Percentiles rank a stretch among this genome's conserved stretches.
These are phyloP conservation scores for Coptodon rendalli DNA, from an alignment of 2,113 vertebrate species.

Conservation along the genomic window DNA sequence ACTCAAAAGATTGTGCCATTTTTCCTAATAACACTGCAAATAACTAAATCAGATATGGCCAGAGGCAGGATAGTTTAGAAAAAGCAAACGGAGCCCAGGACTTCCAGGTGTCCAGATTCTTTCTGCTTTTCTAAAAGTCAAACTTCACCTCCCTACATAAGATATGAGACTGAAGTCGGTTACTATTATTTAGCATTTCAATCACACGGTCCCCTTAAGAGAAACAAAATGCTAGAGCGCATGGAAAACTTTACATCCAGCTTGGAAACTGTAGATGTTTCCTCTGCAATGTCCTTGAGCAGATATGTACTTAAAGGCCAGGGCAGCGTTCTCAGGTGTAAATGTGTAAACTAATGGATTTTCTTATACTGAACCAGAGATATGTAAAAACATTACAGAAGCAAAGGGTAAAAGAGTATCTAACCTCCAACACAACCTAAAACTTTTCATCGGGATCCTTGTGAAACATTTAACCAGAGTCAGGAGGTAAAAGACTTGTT, in stretches of 20 bases:
- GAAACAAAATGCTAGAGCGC: neutral
- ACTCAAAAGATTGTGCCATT: neutral
- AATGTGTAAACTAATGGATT: neutral
- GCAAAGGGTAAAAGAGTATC: neutral
- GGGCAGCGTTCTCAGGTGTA: neutral
- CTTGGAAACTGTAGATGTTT: neutral
- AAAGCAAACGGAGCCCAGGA: neutral
- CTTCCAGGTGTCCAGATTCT: neutral
- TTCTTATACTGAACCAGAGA: neutral
- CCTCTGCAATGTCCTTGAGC: neutral
- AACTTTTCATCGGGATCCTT: neutral
- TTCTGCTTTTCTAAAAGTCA: neutral
- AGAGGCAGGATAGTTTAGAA: neutral
- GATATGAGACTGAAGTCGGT: neutral
- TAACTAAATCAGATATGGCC: neutral
- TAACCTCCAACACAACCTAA: neutral
- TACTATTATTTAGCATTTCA: neutral
- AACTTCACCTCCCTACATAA: neutral
- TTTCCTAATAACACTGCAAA: neutral
- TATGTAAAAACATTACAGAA: neutral
- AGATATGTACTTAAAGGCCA: neutral
- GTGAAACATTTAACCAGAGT: slow-evolving; percentile 25
- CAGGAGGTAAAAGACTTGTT: slow-evolving; percentile 23
- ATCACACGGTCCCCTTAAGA: neutral
- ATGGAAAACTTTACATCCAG: neutral